Base-by-base conservation (phyloP, 2,888 invertebrate species). In the Omphaloscelis lunosa region DNA sequence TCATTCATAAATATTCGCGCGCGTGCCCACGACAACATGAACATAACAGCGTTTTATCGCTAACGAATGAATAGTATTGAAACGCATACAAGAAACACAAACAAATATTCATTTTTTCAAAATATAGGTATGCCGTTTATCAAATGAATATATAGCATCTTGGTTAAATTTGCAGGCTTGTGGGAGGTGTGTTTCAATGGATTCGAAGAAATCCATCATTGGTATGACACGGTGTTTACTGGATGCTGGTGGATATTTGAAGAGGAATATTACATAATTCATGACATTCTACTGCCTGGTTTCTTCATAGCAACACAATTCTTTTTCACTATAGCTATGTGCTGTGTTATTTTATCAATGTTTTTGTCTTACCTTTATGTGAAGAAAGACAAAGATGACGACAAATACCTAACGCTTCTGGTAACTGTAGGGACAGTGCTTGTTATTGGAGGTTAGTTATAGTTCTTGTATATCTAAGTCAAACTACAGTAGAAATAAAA, bases 191-290 rank as follows among this genome's bases (percentile, higher is more conserved):
- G 99, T 93, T 99, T 99, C 90, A 97, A 98, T 89, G 97, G 98
- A 65, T 99, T 99, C 92, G 98, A 98, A 94, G 99, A 99, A 93
- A 97, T 98, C 8, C 98, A 98, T 87, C 98, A 98, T 86, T 97
- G 98, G 93, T 99, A 99, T 95, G 99, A 99, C 90, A 98, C 97
- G 9, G 97, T 97, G 72, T 99, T 99, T 90, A 97, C 97, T 27
- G 99, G 99, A 0, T 99, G 99, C 92, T 99, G 99, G 98, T 99
- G 99, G 99, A 98, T 99, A 80, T 99, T 99, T 91, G 99, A 99
- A 95, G 99, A 99, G 93, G 99, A 99, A 95, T 99, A 99, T 93
- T 99, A 99, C 92, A 99, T 99, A 78, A 99, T 99, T 86, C 98
- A 99, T 90, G 98, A 99, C 89, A 98, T 99, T 90, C 96, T 99